phyloP scores from a whole-genome alignment of 2,888 invertebrate genomes.

The Pandemis cinnamomeana region DNA sequence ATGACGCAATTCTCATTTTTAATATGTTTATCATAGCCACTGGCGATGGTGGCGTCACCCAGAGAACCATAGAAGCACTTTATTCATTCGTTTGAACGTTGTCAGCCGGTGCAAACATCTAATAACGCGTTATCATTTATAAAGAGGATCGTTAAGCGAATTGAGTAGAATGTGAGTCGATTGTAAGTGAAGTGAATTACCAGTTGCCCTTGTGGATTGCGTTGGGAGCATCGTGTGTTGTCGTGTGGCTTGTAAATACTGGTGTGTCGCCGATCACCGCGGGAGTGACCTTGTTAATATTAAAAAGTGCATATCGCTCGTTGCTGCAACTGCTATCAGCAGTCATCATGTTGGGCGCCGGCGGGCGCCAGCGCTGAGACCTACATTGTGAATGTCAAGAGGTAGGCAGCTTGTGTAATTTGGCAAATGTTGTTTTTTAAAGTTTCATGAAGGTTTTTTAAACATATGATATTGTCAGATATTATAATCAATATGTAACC shows the following conservation, averaged over 20 bases:
- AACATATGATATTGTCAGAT: neutral
- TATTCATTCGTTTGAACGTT: conserved; percentile 46
- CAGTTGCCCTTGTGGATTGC: conserved; percentile 33
- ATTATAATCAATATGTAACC: neutral
- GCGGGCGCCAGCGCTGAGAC: conserved; percentile 39
- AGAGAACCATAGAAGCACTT: conserved; percentile 47
- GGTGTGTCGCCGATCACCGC: conserved; percentile 43
- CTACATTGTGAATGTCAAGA: conserved; percentile 50
- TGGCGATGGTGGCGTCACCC: conserved; percentile 48
- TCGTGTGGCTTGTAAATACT: conserved; percentile 10
- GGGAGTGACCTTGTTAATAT: conserved; percentile 33
- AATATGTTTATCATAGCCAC: conserved; percentile 54
- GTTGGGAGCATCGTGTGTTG: conserved; percentile 24
- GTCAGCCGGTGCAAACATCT: conserved; percentile 39
- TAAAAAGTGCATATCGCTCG: conserved; percentile 8
- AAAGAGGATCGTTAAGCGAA: conserved; percentile 32
- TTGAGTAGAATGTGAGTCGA: conserved; percentile 39
- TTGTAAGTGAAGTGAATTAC: conserved; percentile 39
- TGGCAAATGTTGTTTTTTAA: neutral
- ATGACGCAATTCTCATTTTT: conserved; percentile 59
- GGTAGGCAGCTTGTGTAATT: conserved; percentile 48
- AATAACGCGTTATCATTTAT: conserved; percentile 40
- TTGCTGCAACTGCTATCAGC: conserved; percentile 10
- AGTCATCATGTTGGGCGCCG: conserved; percentile 1
- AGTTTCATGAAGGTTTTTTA: neutral